A percentile compares a stretch with the other conserved stretches of the same genome.
Evolutionary conservation across 2,888 invertebrate genomes (phyloP).

Genomic region (Sclerodermus sp.): DNA sequence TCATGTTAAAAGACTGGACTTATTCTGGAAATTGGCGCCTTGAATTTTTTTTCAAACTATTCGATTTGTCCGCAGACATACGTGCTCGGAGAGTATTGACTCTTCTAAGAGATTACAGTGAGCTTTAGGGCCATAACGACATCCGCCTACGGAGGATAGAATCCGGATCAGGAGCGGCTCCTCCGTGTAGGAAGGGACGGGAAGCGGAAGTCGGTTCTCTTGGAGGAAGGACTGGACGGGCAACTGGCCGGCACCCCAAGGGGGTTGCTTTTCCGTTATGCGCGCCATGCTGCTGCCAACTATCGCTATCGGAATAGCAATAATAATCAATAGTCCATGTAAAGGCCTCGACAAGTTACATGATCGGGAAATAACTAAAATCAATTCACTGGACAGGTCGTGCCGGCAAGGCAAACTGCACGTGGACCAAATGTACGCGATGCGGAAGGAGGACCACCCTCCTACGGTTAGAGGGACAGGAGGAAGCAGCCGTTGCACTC

Average conservation of each 20-base stretch:
- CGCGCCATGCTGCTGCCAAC: background rate
- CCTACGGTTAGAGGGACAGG: background rate
- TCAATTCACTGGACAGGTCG: constrained; percentile 36
- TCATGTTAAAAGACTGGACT: no score
- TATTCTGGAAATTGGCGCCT: no score
- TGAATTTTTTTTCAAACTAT: no score
- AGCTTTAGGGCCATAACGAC: constrained; percentile 18
- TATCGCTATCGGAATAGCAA: constrained; percentile 32
- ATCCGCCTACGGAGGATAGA: constrained; percentile 20
- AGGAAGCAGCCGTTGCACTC: constrained; percentile 24
- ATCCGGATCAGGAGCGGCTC: constrained; percentile 17
- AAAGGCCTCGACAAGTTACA: constrained; percentile 37
- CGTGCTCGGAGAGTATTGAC: no score
- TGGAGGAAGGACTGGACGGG: constrained; percentile 3
- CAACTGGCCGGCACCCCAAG: constrained; percentile 7
- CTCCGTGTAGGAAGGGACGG: constrained; percentile 14
- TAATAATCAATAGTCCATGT: constrained; percentile 45
- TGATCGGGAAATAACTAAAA: constrained; percentile 41
- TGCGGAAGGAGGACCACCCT: constrained; percentile 5
- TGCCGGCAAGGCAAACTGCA: constrained; percentile 24
- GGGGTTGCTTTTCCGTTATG: background rate
- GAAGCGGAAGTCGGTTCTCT: constrained; percentile 20
- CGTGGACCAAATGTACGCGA: constrained; percentile 12
- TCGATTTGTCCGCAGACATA: no score
- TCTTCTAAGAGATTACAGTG: constrained; percentile 11